Evolutionary conservation across 2,888 invertebrate genomes (phyloP).

Genomic region (Limnephilus rhombicus): DNA sequence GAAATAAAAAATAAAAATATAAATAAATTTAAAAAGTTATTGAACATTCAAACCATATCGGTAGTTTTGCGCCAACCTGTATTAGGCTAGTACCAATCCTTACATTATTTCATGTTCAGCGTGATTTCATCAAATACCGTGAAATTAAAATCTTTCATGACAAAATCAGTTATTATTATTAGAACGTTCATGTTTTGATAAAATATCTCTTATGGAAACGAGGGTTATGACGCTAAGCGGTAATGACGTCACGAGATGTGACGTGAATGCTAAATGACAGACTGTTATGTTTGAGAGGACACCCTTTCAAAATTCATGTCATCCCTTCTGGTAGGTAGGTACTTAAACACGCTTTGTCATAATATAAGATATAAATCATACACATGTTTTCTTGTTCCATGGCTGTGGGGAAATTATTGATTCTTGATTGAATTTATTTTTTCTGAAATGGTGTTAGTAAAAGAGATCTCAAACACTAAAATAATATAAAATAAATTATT

Average conservation of each 20-base stretch:
- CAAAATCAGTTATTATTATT: neutral
- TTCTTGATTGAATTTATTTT: neutral
- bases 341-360: neutral
- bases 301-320: neutral
- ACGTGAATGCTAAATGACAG: neutral
- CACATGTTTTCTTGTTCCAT: neutral
- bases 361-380: neutral
- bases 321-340: neutral
- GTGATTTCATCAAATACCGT: neutral
- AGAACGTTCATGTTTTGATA: neutral
- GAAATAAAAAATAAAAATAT: too few relatives aligned
- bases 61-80: too few relatives aligned
- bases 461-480: too few relatives aligned
- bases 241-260: neutral
- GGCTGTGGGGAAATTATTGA: neutral
- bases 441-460: too few relatives aligned
- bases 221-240: neutral
- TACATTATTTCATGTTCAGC: neutral
- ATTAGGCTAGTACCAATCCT: too few relatives aligned
- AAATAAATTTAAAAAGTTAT: too few relatives aligned
- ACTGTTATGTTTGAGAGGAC: neutral
- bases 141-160: neutral
- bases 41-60: too few relatives aligned
- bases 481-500: too few relatives aligned
- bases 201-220: neutral